Percentiles rank a stretch among this genome's conserved stretches.
phyloP scores from a whole-genome alignment of 2,888 invertebrate genomes.

The Spodoptera exigua region DNA sequence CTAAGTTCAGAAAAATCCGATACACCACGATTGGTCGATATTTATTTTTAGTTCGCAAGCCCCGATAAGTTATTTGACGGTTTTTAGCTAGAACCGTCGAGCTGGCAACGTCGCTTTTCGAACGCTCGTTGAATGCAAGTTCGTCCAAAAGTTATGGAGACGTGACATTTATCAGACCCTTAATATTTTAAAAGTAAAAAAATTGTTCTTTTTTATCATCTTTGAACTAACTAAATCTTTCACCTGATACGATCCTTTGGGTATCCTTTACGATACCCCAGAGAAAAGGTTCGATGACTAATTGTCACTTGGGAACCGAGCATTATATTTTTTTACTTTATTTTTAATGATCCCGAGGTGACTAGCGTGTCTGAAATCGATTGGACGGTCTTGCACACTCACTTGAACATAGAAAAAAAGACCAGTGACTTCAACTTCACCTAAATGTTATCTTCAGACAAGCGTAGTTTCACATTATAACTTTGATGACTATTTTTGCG shows the following conservation, averaged over 20 bases:
- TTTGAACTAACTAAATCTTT: constrained; percentile 22
- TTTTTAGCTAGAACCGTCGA: constrained; percentile 23
- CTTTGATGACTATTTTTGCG: no score
- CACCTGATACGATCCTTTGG: constrained; percentile 33
- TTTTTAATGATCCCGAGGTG: not conserved
- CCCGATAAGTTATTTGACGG: constrained; percentile 33
- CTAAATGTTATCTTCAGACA: no score
- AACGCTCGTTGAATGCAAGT: constrained; percentile 12
- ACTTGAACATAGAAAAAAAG: no score
- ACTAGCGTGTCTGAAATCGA: not conserved
- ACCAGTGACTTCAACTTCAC: no score
- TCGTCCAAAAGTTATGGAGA: constrained; percentile 21
- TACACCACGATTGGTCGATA: constrained; percentile 4
- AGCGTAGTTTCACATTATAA: no score
- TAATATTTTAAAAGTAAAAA: constrained; percentile 10
- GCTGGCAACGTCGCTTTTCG: constrained; percentile 48
- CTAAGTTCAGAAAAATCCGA: constrained; percentile 6
- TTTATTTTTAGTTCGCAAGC: constrained; percentile 25
- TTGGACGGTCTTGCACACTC: not conserved
- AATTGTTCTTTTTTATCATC: constrained; percentile 19
- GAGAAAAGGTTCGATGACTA: constrained; percentile 19
- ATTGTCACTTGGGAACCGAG: constrained; percentile 8
- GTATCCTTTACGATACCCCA: constrained; percentile 16
- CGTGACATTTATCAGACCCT: constrained; percentile 34
- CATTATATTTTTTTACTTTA: not conserved